Conservation (phyloP, 2,888 invertebrate species). For the Ormyrus labotus region DNA sequence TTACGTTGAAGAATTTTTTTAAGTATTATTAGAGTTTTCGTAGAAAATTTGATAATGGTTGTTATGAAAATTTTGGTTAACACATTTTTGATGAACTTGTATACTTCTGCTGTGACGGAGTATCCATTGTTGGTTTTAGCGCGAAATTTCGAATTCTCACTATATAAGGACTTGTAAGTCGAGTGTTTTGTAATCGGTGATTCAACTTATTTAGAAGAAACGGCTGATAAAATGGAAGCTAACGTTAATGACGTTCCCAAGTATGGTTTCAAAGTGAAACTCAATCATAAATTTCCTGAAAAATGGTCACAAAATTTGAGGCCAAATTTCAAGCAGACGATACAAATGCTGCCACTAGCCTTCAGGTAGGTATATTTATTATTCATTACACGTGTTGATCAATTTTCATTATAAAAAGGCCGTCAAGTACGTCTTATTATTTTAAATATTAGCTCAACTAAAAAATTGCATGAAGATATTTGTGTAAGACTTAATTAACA, state of each 20-base stretch:
- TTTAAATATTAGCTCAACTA: too few species aligned
- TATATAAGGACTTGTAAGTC: not conserved
- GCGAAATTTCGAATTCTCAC: conserved; percentile 17
- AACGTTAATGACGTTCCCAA: conserved; percentile 76
- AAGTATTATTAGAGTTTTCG: too few species aligned
- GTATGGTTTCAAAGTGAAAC: conserved; percentile 84
- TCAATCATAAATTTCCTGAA: conserved; percentile 86
- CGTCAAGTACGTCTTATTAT: too few species aligned
- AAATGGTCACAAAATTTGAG: conserved; percentile 82
- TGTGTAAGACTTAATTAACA: too few species aligned
- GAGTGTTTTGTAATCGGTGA: not conserved
- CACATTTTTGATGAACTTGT: too few species aligned
- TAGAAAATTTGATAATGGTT: too few species aligned
- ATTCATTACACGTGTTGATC: not conserved
- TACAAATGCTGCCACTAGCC: conserved; percentile 83
- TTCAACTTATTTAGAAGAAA: too few species aligned
- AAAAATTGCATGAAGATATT: too few species aligned
- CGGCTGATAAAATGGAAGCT: conserved; percentile 23
- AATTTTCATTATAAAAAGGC: too few species aligned
- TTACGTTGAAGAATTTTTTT: too few species aligned
- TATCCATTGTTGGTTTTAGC: not conserved
- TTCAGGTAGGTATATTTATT: conserved; percentile 77
- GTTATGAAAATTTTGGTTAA: too few species aligned
- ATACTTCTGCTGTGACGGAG: not conserved
- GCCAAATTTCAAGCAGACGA: conserved; percentile 83